phyloP scores from a whole-genome alignment of 2,797 vertebrate species.

The Falco concolor region DNA sequence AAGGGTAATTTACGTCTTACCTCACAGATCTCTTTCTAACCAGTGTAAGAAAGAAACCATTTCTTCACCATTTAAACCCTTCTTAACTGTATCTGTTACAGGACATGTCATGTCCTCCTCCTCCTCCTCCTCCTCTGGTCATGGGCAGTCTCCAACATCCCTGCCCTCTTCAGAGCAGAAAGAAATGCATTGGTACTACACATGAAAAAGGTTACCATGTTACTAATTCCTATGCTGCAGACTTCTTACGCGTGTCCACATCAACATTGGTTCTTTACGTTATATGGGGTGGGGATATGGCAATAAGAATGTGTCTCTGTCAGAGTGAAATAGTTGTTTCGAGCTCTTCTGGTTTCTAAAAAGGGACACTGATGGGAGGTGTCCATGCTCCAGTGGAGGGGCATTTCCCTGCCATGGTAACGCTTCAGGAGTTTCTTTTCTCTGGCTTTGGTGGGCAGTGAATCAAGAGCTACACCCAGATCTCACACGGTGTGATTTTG shows the following conservation, averaged over 20 bases:
- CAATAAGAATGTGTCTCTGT: background rate
- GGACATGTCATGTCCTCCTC: background rate
- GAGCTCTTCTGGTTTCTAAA: background rate
- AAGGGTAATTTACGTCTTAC: background rate
- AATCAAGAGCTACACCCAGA: background rate
- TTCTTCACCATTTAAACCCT: background rate
- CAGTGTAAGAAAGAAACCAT: background rate
- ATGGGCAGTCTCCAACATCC: background rate
- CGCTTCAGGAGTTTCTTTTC: background rate
- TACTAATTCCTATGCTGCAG: background rate
- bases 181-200: background rate
- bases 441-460: background rate
- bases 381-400: background rate
- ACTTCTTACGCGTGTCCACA: background rate
- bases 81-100: background rate
- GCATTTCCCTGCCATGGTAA: background rate
- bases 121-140: background rate
- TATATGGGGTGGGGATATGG: background rate
- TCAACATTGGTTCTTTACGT: background rate
- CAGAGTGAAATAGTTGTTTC: background rate
- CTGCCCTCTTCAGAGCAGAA: background rate
- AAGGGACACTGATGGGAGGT: background rate
- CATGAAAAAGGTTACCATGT: fast-evolving
- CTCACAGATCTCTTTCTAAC: background rate
- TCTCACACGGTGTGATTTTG: background rate